These are phyloP conservation scores for Ophion costatus DNA, from an alignment of 2,888 invertebrate genomes.

Conservation along the genomic window DNA sequence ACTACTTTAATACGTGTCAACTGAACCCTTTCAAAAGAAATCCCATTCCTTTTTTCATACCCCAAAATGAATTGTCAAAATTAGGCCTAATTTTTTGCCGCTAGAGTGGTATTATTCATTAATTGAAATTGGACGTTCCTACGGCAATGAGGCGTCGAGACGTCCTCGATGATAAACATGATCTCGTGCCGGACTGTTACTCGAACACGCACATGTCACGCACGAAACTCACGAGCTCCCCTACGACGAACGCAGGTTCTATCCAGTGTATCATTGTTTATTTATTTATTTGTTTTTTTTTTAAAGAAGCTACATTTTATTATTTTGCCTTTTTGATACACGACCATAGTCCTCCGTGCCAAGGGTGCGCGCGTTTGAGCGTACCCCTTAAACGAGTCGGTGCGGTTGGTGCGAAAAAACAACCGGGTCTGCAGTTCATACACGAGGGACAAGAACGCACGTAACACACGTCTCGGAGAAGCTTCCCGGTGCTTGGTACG, in stretches of 20 bases:
- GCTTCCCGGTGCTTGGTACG: conserved; percentile 26
- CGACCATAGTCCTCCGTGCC: background rate
- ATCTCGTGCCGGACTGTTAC: background rate
- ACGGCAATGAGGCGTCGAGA: background rate
- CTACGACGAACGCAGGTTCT: background rate
- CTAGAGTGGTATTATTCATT: no score
- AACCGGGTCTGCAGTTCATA: conserved; percentile 29
- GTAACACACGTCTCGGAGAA: conserved; percentile 5
- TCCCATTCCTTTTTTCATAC: no score
- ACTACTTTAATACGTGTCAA: no score
- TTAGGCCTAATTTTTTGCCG: no score
- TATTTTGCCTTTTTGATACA: conserved; percentile 8
- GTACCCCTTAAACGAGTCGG: conserved; percentile 37
- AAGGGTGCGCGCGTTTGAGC: conserved; percentile 31
- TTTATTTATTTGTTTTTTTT: background rate
- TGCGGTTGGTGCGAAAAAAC: conserved; percentile 41
- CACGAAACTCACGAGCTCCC: background rate
- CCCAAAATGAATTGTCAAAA: no score
- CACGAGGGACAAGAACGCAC: conserved; percentile 32
- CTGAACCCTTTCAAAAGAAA: no score
- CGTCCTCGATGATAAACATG: background rate
- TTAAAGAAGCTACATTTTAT: background rate
- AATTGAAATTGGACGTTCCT: background rate
- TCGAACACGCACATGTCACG: conserved; percentile 15
- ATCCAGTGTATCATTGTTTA: background rate